A percentile compares a stretch with the other conserved stretches of the same genome.
Conservation (phyloP, 2,888 invertebrate species). For the Spodoptera littoralis region DNA sequence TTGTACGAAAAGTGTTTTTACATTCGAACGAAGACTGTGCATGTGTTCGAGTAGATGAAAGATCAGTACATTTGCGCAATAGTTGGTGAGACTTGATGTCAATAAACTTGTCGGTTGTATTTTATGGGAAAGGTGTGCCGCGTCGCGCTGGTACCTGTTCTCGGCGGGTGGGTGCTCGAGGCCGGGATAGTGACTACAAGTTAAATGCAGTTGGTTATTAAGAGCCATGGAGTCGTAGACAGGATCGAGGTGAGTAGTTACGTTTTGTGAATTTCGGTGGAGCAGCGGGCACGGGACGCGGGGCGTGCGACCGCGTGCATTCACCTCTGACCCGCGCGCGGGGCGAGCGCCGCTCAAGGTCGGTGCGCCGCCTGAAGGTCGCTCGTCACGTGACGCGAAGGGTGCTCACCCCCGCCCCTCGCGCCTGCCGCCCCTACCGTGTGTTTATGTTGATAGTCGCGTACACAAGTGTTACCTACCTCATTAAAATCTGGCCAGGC, state of each 20-base stretch:
- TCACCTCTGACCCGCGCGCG: slow-evolving; percentile 89
- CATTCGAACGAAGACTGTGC: slow-evolving; percentile 71
- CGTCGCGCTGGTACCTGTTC: slow-evolving; percentile 84
- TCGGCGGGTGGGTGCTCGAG: slow-evolving; percentile 77
- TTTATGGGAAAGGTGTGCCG: slow-evolving; percentile 89
- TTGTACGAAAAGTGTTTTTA: slow-evolving; percentile 71
- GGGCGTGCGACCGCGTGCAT: slow-evolving; percentile 77
- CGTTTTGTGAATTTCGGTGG: slow-evolving; percentile 67
- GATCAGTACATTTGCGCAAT: slow-evolving; percentile 80
- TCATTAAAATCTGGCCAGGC: neutral
- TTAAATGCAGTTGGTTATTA: slow-evolving; percentile 60
- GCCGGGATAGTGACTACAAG: slow-evolving; percentile 69
- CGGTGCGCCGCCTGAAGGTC: slow-evolving; percentile 89
- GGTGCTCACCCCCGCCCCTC: slow-evolving; percentile 81
- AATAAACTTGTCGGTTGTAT: slow-evolving; percentile 88
- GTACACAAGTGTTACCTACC: slow-evolving; percentile 62
- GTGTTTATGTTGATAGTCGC: slow-evolving; percentile 66
- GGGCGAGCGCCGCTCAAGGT: slow-evolving; percentile 87
- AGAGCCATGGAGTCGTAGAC: slow-evolving; percentile 75
- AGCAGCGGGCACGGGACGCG: slow-evolving; percentile 67
- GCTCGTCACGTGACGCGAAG: slow-evolving; percentile 85
- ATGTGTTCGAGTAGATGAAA: slow-evolving; percentile 72
- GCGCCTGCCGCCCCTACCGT: slow-evolving; percentile 63
- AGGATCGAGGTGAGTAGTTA: slow-evolving; percentile 78
- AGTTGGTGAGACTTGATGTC: slow-evolving; percentile 85